Base-by-base conservation (phyloP, 2,888 invertebrate genomes). In the Pediacus dermestoides region DNA sequence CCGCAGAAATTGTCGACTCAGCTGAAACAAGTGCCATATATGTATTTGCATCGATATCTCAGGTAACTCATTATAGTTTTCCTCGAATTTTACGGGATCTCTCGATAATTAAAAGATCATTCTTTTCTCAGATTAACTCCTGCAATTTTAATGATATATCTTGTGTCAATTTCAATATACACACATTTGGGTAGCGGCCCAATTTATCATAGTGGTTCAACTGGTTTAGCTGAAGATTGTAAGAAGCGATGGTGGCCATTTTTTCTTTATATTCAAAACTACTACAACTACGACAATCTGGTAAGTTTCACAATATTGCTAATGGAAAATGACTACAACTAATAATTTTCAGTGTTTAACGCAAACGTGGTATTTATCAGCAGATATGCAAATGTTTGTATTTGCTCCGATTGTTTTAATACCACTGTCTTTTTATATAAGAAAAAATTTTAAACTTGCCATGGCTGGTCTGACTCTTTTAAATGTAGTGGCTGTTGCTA, bases 211-310 rank as follows among this genome's bases (percentile, higher is more conserved):
- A 6, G 2, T 0, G 26, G 39, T 6, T 18, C 44, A 0, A 22
- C 47, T 0, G 6, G n/a, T 1, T 3, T 52, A 1, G 39, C 10
- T 4, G 31, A 50, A 2, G 46, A 35, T 7, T 72, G 72, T 46
- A 40, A 42, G 10, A 37, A 53, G 2, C 50, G 59, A 33, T 70
- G 70, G 69, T 71, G 70, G 70, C 30, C 60, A 3, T 59, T 57
- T 37, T 48, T 71, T n/a, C 46, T 70, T 1, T 72, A 71, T 42
- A 50, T 70, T 16, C 70, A 71, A 39, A 71, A 71, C 47, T 68
- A 67, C 37, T 49, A 52, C 30, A 57, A 59, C 16, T 39, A 43
- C 14, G 35, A 42, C 9, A 48, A 56, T 13, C 22, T 55, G 32
- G 59, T 60, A 41, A 45, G 46, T 39, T 21, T 4, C 12, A 9